These are phyloP conservation scores for Sesia apiformis DNA, from an alignment of 2,888 invertebrate species.

Conservation along the genomic window DNA sequence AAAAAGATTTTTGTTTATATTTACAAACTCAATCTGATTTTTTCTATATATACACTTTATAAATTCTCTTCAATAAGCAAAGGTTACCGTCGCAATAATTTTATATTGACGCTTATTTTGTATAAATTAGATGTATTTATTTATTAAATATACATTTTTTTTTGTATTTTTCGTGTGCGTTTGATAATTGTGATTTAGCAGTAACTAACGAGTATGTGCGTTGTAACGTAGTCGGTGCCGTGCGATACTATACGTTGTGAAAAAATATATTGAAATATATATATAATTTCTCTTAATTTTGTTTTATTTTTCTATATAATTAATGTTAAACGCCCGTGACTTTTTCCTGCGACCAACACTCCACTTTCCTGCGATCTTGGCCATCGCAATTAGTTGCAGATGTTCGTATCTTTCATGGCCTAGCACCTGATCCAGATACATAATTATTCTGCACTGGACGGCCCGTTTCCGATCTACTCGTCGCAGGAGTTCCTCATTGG, in stretches of 20 bases:
- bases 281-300: slow-evolving; percentile 62
- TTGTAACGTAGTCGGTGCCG: slow-evolving; percentile 34
- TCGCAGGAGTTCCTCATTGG: no score
- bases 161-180: slow-evolving; percentile 25
- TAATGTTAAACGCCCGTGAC: background rate
- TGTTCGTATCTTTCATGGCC: no score
- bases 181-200: slow-evolving; percentile 29
- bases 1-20: background rate
- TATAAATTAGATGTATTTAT: slow-evolving; percentile 42
- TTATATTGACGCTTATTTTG: slow-evolving; percentile 24
- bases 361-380: no score
- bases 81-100: background rate
- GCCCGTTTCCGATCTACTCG: no score
- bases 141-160: slow-evolving; percentile 29
- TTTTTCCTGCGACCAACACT: background rate
- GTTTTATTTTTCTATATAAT: slow-evolving; percentile 23
- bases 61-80: background rate
- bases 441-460: no score
- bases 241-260: slow-evolving; percentile 46
- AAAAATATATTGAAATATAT: slow-evolving; percentile 65
- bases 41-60: slow-evolving; percentile 2
- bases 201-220: slow-evolving; percentile 26
- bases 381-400: no score
- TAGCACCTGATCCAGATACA: no score
- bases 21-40: background rate